Percentiles rank a stretch among this genome's conserved stretches.
Conservation (phyloP, 2,888 invertebrate species). For the Andrena praecox region DNA sequence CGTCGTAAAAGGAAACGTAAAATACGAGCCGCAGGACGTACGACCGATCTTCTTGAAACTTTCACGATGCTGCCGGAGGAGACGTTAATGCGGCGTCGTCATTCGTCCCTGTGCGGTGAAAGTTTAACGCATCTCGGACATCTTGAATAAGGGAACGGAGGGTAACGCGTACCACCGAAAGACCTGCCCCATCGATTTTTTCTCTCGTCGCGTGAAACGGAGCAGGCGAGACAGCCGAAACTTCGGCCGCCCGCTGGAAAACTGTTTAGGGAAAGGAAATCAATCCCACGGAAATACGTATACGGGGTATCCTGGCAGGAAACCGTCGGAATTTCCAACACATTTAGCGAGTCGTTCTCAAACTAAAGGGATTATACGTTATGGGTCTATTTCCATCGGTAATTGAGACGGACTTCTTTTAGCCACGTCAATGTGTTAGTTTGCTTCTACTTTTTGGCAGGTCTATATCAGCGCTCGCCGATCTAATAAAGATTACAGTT, state of each 20-base stretch:
- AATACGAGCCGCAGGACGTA: slow-evolving; percentile 27
- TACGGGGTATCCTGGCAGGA: background rate
- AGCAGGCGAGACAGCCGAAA: background rate
- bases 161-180: slow-evolving; percentile 43
- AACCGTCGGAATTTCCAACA: no score
- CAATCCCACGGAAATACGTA: slow-evolving; percentile 32
- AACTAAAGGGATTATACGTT: no score
- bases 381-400: no score
- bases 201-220: slow-evolving; percentile 8
- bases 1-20: slow-evolving; percentile 59
- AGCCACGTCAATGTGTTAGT: no score
- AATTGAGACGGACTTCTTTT: no score
- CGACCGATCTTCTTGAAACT: slow-evolving; percentile 57
- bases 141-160: slow-evolving; percentile 64
- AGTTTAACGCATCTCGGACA: slow-evolving; percentile 63
- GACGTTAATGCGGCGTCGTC: slow-evolving; percentile 68
- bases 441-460: no score
- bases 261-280: slow-evolving; percentile 31
- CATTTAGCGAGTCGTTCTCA: no score
- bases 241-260: slow-evolving; percentile 19
- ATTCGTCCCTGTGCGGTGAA: slow-evolving; percentile 67
- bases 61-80: slow-evolving; percentile 37
- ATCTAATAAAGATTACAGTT: slow-evolving; percentile 5
- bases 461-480: no score
- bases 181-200: slow-evolving; percentile 56